A percentile compares a stretch with the other conserved stretches of the same genome.
Conservation (phyloP, 2,797 vertebrate genomes). For the Megalops cyprinoides region DNA sequence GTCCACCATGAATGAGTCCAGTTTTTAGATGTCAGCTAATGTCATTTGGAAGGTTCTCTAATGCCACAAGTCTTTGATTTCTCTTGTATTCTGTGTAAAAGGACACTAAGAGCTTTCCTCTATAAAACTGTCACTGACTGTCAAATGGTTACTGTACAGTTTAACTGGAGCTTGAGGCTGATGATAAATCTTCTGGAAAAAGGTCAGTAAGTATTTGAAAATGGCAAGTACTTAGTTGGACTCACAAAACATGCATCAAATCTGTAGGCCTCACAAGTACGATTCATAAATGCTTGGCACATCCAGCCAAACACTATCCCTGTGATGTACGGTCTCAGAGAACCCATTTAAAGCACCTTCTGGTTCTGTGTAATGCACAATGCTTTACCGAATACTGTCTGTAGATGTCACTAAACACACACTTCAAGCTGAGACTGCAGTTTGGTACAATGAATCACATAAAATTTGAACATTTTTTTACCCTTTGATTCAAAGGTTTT, state of each 20-base stretch:
- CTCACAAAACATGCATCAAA: neutral
- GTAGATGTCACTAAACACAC: conserved; percentile 22
- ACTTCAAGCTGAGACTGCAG: neutral
- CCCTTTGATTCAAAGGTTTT: neutral
- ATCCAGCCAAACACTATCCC: neutral
- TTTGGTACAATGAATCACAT: neutral
- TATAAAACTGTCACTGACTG: too few relatives aligned
- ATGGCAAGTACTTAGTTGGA: too few relatives aligned
- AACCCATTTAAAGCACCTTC: neutral
- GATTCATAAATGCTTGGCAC: neutral
- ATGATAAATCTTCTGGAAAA: neutral
- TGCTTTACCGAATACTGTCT: neutral
- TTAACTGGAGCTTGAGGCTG: neutral
- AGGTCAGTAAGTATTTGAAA: too few relatives aligned
- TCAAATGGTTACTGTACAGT: neutral
- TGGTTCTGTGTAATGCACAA: neutral
- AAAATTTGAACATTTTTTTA: neutral
- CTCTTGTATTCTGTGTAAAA: too few relatives aligned
- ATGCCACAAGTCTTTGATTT: too few relatives aligned
- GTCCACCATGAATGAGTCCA: neutral
- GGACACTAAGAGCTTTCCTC: too few relatives aligned
- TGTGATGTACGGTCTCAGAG: neutral
- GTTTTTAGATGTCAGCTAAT: neutral
- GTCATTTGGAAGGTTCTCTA: neutral
- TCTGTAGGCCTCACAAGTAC: neutral